These are phyloP conservation scores for Phrynosoma blainvillii DNA, from an alignment of 2,113 vertebrate genomes.

Conservation along the genomic window DNA sequence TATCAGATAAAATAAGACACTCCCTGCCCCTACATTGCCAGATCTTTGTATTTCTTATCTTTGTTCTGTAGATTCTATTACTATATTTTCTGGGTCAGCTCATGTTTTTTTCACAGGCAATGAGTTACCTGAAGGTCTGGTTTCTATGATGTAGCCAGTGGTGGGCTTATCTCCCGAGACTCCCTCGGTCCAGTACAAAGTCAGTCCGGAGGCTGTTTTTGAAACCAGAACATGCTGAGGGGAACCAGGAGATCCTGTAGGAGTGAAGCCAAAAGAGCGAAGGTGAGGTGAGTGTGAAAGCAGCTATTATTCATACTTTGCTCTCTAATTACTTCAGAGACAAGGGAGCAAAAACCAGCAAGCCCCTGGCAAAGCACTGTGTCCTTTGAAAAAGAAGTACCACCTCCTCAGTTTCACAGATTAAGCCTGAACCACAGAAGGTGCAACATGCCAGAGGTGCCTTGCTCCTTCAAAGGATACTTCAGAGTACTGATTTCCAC, in stretches of 20 bases:
- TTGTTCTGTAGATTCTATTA: background rate
- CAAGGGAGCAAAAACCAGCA: background rate
- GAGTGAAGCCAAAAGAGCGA: background rate
- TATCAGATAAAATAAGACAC: background rate
- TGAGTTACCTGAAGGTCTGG: constrained; percentile 88
- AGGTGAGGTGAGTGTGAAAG: background rate
- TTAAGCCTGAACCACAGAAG: background rate
- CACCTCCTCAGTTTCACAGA: background rate
- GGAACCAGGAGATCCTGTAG: constrained; percentile 87
- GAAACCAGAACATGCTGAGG: constrained; percentile 87
- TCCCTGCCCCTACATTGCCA: background rate
- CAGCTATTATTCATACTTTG: background rate
- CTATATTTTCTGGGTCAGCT: background rate
- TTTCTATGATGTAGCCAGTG: constrained; percentile 89
- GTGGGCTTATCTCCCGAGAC: constrained; percentile 80
- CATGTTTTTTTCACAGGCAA: background rate
- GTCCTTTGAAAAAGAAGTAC: background rate
- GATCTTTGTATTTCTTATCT: accelerated
- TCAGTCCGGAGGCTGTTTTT: constrained; percentile 86
- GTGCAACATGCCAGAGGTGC: background rate
- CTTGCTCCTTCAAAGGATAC: background rate
- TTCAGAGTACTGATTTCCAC: background rate
- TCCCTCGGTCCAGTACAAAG: constrained; percentile 89
- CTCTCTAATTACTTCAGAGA: background rate
- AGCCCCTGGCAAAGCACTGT: background rate